These are phyloP conservation scores for Menura novaehollandiae DNA, from an alignment of 2,113 vertebrate species.

Conservation along the genomic window DNA sequence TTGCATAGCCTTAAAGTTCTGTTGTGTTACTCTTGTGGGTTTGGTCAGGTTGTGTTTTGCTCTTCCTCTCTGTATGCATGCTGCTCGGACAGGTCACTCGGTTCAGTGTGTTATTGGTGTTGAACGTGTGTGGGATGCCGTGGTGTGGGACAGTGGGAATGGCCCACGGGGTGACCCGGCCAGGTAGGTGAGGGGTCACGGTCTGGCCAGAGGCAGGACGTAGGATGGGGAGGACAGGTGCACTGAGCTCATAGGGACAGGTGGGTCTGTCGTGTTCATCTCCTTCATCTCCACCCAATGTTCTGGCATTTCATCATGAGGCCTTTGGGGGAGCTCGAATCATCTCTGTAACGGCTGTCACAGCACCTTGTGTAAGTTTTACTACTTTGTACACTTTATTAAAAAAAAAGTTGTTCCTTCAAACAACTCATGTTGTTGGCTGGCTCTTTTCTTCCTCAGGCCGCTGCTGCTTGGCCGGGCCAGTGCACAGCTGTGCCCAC, in stretches of 20 bases:
- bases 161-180: not conserved
- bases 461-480: not conserved
- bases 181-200: not conserved
- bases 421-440: not conserved
- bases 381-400: constrained; percentile 69
- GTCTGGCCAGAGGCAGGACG: not conserved
- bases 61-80: constrained; percentile 74
- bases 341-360: constrained; percentile 52
- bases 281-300: not conserved
- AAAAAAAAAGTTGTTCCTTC: constrained; percentile 56
- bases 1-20: constrained; percentile 74
- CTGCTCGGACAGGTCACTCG: constrained; percentile 67
- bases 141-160: constrained; percentile 40
- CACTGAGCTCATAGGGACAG: not conserved
- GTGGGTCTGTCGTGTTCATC: constrained; percentile 31
- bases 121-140: constrained; percentile 60
- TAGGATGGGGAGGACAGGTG: not conserved
- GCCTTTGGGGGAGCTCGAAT: not conserved
- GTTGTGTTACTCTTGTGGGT: constrained; percentile 33
- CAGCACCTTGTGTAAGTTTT: constrained; percentile 48
- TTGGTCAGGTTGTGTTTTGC: constrained; percentile 27
- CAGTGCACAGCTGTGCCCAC: accelerated
- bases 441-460: not conserved
- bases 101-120: constrained; percentile 68
- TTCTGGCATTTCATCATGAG: not conserved